Percentiles rank a stretch among this genome's conserved stretches.
These are phyloP conservation scores for Sacculina carcini DNA, from an alignment of 2,888 invertebrate genomes.

Conservation along the genomic window DNA sequence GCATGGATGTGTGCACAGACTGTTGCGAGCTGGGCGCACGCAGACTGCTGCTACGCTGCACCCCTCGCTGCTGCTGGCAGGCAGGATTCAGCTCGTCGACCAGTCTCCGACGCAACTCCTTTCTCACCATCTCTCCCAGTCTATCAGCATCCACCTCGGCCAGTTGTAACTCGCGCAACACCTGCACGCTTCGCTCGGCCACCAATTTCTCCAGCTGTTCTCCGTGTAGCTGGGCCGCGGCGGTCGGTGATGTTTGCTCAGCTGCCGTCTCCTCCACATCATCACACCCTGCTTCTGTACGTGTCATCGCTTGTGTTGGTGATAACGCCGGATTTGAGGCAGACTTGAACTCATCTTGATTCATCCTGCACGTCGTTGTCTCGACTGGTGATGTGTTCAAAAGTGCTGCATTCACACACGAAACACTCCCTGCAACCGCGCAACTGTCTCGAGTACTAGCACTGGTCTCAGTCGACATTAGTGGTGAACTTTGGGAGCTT, in stretches of 20 bases:
- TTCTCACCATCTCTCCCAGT: not conserved
- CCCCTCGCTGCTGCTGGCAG: slow-evolving; percentile 26
- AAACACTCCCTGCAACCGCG: too few relatives aligned
- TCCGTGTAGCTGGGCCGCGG: slow-evolving; percentile 35
- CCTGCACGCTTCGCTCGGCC: slow-evolving; percentile 23
- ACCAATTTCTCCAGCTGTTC: slow-evolving; percentile 35
- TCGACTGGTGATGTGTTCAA: too few relatives aligned
- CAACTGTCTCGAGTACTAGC: too few relatives aligned
- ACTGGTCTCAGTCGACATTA: too few relatives aligned
- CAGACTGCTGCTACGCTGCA: not conserved
- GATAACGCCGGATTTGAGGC: too few relatives aligned
- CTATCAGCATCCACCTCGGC: not conserved
- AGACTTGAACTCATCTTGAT: too few relatives aligned
- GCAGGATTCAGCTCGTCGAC: slow-evolving; percentile 30
- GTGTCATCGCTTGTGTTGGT: slow-evolving; percentile 15
- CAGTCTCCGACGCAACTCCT: slow-evolving; percentile 20
- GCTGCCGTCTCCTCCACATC: not conserved
- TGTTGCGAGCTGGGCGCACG: not conserved
- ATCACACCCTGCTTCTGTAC: slow-evolving; percentile 16
- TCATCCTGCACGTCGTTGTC: too few relatives aligned
- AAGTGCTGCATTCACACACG: too few relatives aligned
- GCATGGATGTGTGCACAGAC: slow-evolving; percentile 11
- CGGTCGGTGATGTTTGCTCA: slow-evolving; percentile 34
- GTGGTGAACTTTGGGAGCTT: too few relatives aligned
- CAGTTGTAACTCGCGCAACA: slow-evolving; percentile 13